Evolutionary conservation across 2,888 invertebrate species (phyloP), one percentile per base, ranked within the genome.

Genomic region (Euzophera pinguis): DNA sequence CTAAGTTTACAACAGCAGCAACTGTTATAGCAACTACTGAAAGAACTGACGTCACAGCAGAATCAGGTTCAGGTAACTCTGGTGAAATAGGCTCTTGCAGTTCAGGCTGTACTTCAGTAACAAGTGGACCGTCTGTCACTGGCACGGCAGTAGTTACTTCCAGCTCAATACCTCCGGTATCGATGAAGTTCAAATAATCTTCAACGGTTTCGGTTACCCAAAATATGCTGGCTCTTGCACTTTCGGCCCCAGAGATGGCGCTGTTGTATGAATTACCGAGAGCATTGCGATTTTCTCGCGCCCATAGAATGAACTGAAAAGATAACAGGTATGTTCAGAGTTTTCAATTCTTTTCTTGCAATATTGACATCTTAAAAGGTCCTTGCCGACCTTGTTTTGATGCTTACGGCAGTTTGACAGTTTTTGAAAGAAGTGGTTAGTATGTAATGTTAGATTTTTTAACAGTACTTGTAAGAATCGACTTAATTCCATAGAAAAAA

Each of bases 301-400:
- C 81, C 89, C 89, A 90, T 2, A 38, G 27, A 69, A 73, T 69
- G 71, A 82, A 87, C 90, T 90, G 71, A 32, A 38, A 14, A 35
- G 1, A 35, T 35, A 35, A 32, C 7, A 32, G 7, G 8, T 32
- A 6, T 7, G 10, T 32, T 32, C 1, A 32, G 10, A 9, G 32
- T 32, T 14, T 37, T n/a, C 7, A n/a, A 37, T 12, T n/a, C 5
- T 35, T 10, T 35, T 5, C 3, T 6, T 35, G 10, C 7, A 29
- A 7, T 6, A 29, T 29, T 29, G 29, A 6, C 7, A 6, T 29
- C 7, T 29, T 29, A 6, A 29, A 29, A 29, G 4, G 5, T 29
- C 29, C 4, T 29, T 29, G n/a, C n/a, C n/a, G n/a, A n/a, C n/a
- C n/a, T n/a, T n/a, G n/a, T n/a, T n/a, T n/a, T n/a, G n/a, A n/a